Conservation (phyloP, 64 coral and sea anemone species). For the Stylophora pistillata region DNA sequence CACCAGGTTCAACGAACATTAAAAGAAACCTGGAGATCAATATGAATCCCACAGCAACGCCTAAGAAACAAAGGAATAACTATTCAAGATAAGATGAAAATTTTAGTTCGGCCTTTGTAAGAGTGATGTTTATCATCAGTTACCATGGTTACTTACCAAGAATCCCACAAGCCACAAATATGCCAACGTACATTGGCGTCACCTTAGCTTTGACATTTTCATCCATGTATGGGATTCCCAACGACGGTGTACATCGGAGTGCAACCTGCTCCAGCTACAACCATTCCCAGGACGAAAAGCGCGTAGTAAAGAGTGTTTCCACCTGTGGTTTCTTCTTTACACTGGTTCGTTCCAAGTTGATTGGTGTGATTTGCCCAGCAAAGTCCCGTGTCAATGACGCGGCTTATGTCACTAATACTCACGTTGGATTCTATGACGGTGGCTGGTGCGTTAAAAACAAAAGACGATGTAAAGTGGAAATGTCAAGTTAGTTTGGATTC, state of each 20-base stretch:
- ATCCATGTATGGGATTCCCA: conserved; percentile 78
- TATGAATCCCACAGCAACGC: conserved; percentile 56
- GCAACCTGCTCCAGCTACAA: conserved; percentile 53
- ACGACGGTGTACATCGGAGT: conserved; percentile 60
- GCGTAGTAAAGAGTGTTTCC: conserved; percentile 42
- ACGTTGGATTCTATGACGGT: background rate
- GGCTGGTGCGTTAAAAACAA: background rate
- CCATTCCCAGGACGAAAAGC: conserved; percentile 68
- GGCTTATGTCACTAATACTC: background rate
- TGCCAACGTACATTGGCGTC: conserved; percentile 71
- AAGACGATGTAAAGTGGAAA: background rate
- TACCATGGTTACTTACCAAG: conserved; percentile 37
- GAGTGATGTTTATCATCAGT: background rate
- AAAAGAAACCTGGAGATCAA: conserved; percentile 57
- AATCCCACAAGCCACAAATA: conserved; percentile 58
- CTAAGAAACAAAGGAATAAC: background rate
- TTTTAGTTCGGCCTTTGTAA: background rate
- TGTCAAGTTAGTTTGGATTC: too few relatives aligned
- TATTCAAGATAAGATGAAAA: background rate
- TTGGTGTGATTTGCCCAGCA: conserved; percentile 7
- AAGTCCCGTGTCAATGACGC: background rate
- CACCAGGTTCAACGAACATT: conserved; percentile 68
- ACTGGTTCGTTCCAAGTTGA: background rate
- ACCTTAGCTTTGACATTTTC: conserved; percentile 67
- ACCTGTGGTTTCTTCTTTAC: background rate